phyloP scores from a whole-genome alignment of 2,888 invertebrate species.

The Agelastica alni region DNA sequence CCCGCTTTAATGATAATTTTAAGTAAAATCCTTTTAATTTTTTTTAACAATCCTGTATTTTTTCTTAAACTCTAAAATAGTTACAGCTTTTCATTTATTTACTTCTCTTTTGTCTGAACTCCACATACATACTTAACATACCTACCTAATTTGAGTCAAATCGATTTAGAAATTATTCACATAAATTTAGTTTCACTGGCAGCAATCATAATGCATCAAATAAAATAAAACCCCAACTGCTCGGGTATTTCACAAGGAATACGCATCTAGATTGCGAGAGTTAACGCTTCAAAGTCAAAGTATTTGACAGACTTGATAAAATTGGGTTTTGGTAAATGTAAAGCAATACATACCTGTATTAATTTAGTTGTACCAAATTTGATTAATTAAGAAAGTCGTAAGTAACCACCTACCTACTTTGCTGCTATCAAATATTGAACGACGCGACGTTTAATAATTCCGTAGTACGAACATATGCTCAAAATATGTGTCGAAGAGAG shows the following conservation, averaged over 20 bases:
- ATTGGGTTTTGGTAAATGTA: slow-evolving; percentile 1
- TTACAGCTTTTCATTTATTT: slow-evolving; percentile 20
- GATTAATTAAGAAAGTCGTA: slow-evolving; percentile 1
- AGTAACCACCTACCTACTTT: too few relatives aligned
- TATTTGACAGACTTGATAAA: slow-evolving; percentile 12
- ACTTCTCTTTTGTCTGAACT: slow-evolving; percentile 13
- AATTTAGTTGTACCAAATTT: neutral
- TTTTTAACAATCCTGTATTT: too few relatives aligned
- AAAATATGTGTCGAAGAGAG: too few relatives aligned
- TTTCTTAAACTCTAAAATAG: too few relatives aligned
- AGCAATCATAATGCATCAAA: slow-evolving; percentile 26
- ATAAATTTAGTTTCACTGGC: slow-evolving; percentile 25
- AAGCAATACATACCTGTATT: slow-evolving; percentile 6
- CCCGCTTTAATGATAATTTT: too few relatives aligned
- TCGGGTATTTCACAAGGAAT: slow-evolving; percentile 15
- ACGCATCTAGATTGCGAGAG: slow-evolving; percentile 27
- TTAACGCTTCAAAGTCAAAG: slow-evolving; percentile 27
- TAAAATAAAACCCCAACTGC: slow-evolving; percentile 15
- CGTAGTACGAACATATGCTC: too few relatives aligned
- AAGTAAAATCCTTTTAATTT: too few relatives aligned
- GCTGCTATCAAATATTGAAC: too few relatives aligned
- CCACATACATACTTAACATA: slow-evolving; percentile 7
- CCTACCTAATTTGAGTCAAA: slow-evolving; percentile 13
- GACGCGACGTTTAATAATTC: too few relatives aligned
- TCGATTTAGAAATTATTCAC: slow-evolving; percentile 22